phyloP scores from a whole-genome alignment of 1,140 invertebrate species.

The Nasonia vitripennis region DNA sequence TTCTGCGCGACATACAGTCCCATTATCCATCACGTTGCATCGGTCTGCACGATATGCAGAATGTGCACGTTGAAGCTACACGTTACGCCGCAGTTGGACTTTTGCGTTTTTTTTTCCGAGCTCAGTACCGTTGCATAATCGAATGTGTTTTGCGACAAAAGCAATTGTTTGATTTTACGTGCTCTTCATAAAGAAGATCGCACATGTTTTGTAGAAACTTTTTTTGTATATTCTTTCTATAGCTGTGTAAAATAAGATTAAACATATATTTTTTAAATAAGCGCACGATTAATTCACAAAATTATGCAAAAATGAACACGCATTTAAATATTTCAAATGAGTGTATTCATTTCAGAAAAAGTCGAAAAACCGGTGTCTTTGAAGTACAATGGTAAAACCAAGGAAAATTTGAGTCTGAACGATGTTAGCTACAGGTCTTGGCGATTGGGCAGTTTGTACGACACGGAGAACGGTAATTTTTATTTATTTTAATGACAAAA shows the following conservation, averaged over 20 bases:
- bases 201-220: neutral
- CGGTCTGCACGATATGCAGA: no score
- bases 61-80: neutral
- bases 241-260: neutral
- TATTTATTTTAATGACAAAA: neutral
- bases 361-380: slow-evolving; percentile 55
- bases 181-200: slow-evolving; percentile 36
- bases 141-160: slow-evolving; percentile 13
- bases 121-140: slow-evolving; percentile 49
- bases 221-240: neutral
- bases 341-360: slow-evolving; percentile 48
- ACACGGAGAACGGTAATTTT: slow-evolving; percentile 62
- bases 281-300: neutral
- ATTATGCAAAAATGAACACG: neutral
- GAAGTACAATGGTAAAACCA: slow-evolving; percentile 57
- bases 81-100: neutral
- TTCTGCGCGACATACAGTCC: slow-evolving; percentile 11
- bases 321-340: neutral
- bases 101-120: neutral
- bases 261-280: neutral
- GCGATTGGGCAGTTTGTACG: slow-evolving; percentile 71
- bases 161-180: slow-evolving; percentile 35
- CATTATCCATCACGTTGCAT: slow-evolving; percentile 43
- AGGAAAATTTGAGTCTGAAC: slow-evolving; percentile 67
- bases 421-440: slow-evolving; percentile 73